Conservation (phyloP, 2,888 invertebrate genomes). For the Dolichopus griseipennis region DNA sequence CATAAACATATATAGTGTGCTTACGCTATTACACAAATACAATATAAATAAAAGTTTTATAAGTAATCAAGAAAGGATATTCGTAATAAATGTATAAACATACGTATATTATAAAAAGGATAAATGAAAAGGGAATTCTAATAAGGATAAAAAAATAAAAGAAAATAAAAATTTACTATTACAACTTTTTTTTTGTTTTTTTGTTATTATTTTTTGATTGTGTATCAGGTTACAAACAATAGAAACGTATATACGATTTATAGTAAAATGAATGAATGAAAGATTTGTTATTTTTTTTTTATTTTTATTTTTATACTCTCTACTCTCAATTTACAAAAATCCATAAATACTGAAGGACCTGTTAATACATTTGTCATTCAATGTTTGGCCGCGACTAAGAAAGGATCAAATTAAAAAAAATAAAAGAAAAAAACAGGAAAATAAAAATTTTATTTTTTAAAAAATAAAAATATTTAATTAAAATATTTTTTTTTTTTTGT, state of each 20-base stretch:
- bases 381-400: conserved; percentile 40
- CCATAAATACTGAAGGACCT: conserved; percentile 40
- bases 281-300: too few relatives aligned
- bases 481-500: background rate
- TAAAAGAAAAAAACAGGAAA: background rate
- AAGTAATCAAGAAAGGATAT: background rate
- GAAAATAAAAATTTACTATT: background rate
- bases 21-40: too few relatives aligned
- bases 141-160: background rate
- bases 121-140: background rate
- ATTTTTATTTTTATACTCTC: background rate
- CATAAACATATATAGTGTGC: too few relatives aligned
- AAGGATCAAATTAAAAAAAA: conserved; percentile 23
- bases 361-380: conserved; percentile 42
- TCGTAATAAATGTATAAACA: background rate
- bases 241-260: background rate
- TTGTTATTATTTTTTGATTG: background rate
- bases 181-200: background rate
- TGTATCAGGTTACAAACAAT: background rate
- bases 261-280: background rate
- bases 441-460: background rate
- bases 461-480: too few relatives aligned
- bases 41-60: too few relatives aligned
- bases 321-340: background rate
- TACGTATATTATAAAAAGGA: background rate